These are phyloP conservation scores for Sebastiscus tertius DNA, from an alignment of 2,797 vertebrate species.

Conservation along the genomic window DNA sequence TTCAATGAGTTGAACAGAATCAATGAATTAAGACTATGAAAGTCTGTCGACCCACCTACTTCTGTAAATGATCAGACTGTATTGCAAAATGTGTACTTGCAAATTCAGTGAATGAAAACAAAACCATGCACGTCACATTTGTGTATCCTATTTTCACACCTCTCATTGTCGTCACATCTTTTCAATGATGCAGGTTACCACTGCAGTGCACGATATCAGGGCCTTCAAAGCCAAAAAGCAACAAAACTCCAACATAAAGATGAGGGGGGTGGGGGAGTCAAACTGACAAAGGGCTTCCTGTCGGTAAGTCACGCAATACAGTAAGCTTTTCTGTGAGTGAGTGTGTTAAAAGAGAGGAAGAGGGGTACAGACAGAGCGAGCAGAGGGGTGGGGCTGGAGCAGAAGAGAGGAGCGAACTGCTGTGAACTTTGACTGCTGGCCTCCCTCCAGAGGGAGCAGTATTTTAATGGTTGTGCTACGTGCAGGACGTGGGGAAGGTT, in stretches of 20 bases:
- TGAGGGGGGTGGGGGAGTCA: neutral
- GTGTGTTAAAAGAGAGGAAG: neutral
- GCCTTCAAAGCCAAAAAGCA: constrained; percentile 60
- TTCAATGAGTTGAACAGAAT: neutral
- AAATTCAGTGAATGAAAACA: neutral
- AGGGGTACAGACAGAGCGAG: constrained; percentile 28
- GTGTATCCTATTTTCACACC: neutral
- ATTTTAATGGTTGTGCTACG: constrained; percentile 87
- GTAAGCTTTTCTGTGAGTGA: constrained; percentile 7
- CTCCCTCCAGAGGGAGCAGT: constrained; percentile 79
- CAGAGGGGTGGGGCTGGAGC: constrained; percentile 48
- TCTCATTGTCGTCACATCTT: constrained; percentile 55
- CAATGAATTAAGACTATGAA: neutral
- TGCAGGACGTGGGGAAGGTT: constrained; percentile 83
- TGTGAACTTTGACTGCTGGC: constrained; percentile 82
- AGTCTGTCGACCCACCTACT: neutral
- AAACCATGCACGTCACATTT: neutral
- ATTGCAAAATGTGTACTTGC: neutral
- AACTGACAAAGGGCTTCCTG: constrained; percentile 70
- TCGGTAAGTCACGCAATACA: constrained; percentile 35
- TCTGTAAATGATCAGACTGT: neutral
- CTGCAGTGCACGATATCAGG: constrained; percentile 65
- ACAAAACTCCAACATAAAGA: constrained; percentile 38
- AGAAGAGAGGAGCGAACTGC: constrained; percentile 72
- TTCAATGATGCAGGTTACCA: constrained; percentile 62